Evolutionary conservation across 2,888 invertebrate genomes (phyloP), one percentile per base, ranked within the genome.

Genomic region (Rhingia rostrata): DNA sequence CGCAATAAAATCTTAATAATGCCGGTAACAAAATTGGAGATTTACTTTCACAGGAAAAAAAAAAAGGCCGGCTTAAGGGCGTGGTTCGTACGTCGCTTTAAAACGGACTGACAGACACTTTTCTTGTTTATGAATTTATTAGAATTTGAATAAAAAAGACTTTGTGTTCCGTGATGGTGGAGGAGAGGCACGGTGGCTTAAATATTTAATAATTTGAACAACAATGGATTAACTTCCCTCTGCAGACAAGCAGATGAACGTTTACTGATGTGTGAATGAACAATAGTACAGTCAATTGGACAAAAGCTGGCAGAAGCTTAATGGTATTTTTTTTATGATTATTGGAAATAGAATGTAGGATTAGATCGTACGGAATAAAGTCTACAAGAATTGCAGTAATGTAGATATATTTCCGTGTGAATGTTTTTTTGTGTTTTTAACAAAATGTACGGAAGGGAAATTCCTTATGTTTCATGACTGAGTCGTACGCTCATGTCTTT

Each of bases 71-170:
- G n/a, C 56, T 54, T 37, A 56, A 56, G 56, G 67, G 67, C 35
- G 67, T 45, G 67, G 35, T 43, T 35, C 14, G 30, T 45, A 37
- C 32, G 22, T 22, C 35, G 35, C 22, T n/a, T 35, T n/a, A 39
- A 30, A 39, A 32, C 14, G 51, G 39, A 39, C 51, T 64, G 64
- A 64, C 64, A 67, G 67, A 7, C 45, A 22, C 14, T 3, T 56
- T 45, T 35, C 35, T 45, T 56, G 39, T 64, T 64, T 12, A 3
- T 9, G 51, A 64, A 51, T 67, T 67, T 67, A 67, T 56, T 41
- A 56, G 45, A 67, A 49, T 56, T 45, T 39, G 67, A 56, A 67
- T 56, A 45, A 67, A 35, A 67, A 33, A 43, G 41, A 12, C n/a
- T 45, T 32, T 66, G 7, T 33, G 37, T 43, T 54, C 12, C n/a